These are phyloP conservation scores for Orchestia grillus DNA, from an alignment of 1,140 invertebrate species.

Conservation along the genomic window DNA sequence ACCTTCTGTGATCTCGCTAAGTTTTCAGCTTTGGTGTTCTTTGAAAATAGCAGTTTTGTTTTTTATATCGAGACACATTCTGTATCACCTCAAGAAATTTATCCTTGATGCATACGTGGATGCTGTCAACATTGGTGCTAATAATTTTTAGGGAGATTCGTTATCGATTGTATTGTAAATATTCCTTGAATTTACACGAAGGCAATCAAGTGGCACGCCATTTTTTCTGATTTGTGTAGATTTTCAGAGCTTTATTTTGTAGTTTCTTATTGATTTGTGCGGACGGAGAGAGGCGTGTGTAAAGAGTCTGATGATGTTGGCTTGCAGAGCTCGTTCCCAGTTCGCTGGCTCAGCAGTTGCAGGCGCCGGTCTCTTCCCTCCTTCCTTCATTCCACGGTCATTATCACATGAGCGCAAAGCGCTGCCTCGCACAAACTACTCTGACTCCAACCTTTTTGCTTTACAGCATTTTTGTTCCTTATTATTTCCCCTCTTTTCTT, in stretches of 20 bases:
- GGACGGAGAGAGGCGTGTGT: not conserved
- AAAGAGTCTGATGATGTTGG: not conserved
- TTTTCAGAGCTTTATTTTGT: not conserved
- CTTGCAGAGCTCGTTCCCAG: not conserved
- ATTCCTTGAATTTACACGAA: not conserved
- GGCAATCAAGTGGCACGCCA: not conserved
- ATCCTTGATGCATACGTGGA: not conserved
- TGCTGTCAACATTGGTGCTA: not conserved
- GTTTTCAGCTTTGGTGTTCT: no score
- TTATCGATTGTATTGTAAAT: not conserved
- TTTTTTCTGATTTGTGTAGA: not conserved
- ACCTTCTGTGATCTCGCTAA: no score
- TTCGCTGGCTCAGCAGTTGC: slow-evolving; percentile 34
- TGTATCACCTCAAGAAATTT: not conserved
- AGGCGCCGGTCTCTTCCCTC: not conserved
- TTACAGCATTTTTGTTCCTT: not conserved
- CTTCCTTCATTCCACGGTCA: slow-evolving; percentile 12
- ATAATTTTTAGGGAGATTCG: not conserved
- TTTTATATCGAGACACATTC: not conserved
- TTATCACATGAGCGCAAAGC: not conserved
- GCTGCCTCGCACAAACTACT: not conserved
- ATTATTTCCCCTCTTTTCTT: not conserved
- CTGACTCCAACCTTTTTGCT: not conserved
- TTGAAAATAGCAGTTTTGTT: no score
- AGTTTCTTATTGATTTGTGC: not conserved